Percentiles rank a stretch among this genome's conserved stretches.
phyloP scores from a whole-genome alignment of 2,113 vertebrate genomes.

The Vulpes lagopus region DNA sequence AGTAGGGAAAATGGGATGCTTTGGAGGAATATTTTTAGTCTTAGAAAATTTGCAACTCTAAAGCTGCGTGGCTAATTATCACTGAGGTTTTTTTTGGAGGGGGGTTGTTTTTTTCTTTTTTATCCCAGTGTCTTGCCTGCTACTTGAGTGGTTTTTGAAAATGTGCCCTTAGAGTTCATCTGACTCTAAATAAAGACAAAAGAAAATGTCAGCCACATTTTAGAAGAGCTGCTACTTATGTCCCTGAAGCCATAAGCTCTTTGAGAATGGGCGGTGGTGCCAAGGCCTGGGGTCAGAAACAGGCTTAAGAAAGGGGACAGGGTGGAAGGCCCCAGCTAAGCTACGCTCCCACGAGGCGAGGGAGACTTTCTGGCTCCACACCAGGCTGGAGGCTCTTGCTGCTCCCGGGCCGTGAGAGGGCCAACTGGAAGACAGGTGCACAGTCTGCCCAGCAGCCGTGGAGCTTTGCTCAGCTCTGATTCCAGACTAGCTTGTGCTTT shows the following conservation, averaged over 20 bases:
- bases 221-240: background rate
- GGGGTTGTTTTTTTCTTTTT: background rate
- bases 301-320: background rate
- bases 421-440: background rate
- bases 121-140: background rate
- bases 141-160: background rate
- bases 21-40: background rate
- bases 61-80: background rate
- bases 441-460: fast-evolving
- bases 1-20: conserved; percentile 42
- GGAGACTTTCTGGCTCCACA: fast-evolving
- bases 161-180: background rate
- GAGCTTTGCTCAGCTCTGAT: background rate
- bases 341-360: fast-evolving
- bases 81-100: background rate
- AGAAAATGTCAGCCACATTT: background rate
- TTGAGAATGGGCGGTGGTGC: background rate
- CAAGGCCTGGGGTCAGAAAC: background rate
- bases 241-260: background rate
- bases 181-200: conserved; percentile 2
- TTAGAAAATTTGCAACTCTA: background rate
- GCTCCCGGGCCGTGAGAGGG: background rate
- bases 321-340: background rate
- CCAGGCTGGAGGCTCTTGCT: background rate
- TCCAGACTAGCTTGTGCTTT: background rate